Percentiles rank a stretch among this genome's conserved stretches.
Evolutionary conservation across 1,140 invertebrate species (phyloP).

Genomic region (Pogonognathellus flavescens): DNA sequence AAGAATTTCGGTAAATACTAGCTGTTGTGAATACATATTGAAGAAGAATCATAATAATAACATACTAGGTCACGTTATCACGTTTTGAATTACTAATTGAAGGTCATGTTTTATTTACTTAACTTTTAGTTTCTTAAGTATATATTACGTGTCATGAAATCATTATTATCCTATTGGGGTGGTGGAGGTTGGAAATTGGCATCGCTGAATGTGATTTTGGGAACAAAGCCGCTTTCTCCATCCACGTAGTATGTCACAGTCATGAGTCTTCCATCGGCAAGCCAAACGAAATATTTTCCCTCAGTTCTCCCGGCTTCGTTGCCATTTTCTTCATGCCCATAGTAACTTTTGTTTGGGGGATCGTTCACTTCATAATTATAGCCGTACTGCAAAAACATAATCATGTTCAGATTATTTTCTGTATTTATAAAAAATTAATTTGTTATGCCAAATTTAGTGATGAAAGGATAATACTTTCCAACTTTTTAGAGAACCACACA

Average conservation of each 20-base stretch:
- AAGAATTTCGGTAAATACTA: too few species aligned
- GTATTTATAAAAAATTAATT: too few species aligned
- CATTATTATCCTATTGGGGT: background rate
- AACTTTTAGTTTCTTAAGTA: background rate
- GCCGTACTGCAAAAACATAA: constrained; percentile 74
- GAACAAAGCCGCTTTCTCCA: constrained; percentile 79
- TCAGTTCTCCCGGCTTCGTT: constrained; percentile 75
- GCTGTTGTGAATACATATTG: too few species aligned
- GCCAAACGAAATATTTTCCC: constrained; percentile 76
- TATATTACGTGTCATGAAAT: background rate
- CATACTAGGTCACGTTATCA: background rate
- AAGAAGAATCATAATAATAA: background rate
- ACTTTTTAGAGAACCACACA: too few species aligned
- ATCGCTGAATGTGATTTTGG: constrained; percentile 74
- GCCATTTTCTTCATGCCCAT: constrained; percentile 77
- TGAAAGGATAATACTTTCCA: too few species aligned
- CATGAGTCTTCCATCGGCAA: constrained; percentile 80
- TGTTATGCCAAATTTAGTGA: too few species aligned
- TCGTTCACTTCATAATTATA: constrained; percentile 82
- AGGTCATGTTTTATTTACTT: too few species aligned
- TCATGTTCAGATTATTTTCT: background rate
- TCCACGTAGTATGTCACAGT: constrained; percentile 78
- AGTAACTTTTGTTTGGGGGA: constrained; percentile 76
- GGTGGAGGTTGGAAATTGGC: constrained; percentile 52
- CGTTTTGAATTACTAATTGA: too few species aligned